Percentiles rank a stretch among this genome's conserved stretches.
phyloP scores from a whole-genome alignment of 2,888 invertebrate genomes.

The Polymixis lichenea region DNA sequence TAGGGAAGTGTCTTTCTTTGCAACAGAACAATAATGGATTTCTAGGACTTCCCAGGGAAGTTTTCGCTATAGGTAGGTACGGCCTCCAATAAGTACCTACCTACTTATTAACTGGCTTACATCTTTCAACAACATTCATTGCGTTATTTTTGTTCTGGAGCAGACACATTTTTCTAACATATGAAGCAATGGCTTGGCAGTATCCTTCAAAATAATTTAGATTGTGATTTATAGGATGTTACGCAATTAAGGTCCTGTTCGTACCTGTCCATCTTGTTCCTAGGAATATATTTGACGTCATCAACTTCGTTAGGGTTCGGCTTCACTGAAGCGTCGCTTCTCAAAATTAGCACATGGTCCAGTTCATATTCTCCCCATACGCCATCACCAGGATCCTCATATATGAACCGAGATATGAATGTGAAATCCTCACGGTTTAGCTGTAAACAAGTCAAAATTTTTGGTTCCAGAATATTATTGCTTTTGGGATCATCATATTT shows the following conservation, averaged over 20 bases:
- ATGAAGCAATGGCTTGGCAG: too few relatives aligned
- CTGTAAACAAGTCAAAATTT: conserved; percentile 37
- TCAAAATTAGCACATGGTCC: conserved; percentile 96
- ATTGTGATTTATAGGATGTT: too few relatives aligned
- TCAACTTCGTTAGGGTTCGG: conserved; percentile 96
- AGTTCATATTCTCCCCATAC: conserved; percentile 98
- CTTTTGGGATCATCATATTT: neutral
- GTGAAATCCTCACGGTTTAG: conserved; percentile 91
- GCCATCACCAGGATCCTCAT: conserved; percentile 92
- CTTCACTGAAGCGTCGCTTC: conserved; percentile 92
- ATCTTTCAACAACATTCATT: too few relatives aligned
- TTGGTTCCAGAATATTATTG: neutral
- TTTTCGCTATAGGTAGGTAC: neutral
- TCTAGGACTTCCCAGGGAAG: neutral
- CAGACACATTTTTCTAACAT: too few relatives aligned
- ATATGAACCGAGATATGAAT: conserved; percentile 95
- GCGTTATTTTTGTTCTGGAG: too few relatives aligned
- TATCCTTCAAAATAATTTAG: too few relatives aligned
- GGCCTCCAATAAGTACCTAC: neutral
- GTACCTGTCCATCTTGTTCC: conserved; percentile 47
- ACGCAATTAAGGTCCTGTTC: neutral
- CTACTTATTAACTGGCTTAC: neutral
- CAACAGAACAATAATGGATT: neutral
- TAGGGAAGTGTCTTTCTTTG: neutral
- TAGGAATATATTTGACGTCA: conserved; percentile 92